A percentile compares a stretch with the other conserved stretches of the same genome.
These are phyloP conservation scores for Lycorma delicatula DNA, from an alignment of 1,140 invertebrate genomes.

Conservation along the genomic window DNA sequence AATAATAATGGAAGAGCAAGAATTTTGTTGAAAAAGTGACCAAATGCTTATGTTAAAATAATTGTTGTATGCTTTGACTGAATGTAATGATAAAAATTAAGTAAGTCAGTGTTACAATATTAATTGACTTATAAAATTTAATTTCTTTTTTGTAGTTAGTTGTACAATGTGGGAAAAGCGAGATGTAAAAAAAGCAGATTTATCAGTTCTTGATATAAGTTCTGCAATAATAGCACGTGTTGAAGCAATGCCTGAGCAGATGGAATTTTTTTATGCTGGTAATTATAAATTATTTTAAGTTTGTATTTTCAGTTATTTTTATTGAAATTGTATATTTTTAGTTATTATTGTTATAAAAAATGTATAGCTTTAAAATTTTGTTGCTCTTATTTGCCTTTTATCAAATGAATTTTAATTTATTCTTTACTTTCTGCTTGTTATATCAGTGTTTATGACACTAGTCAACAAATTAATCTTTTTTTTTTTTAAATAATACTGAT, in stretches of 20 bases:
- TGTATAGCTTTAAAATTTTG: background rate
- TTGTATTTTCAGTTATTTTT: background rate
- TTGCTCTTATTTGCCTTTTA: background rate
- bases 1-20: too few species aligned
- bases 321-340: background rate
- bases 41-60: too few species aligned
- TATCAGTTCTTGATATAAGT: conserved; percentile 89
- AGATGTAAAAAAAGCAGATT: conserved; percentile 82
- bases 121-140: conserved; percentile 22
- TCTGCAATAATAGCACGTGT: conserved; percentile 85
- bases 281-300: conserved; percentile 5
- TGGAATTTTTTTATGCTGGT: conserved; percentile 73
- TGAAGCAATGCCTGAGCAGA: conserved; percentile 69
- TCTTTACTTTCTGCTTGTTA: too few species aligned
- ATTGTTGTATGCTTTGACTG: too few species aligned
- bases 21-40: too few species aligned
- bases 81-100: too few species aligned
- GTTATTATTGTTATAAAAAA: background rate
- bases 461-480: too few species aligned
- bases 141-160: conserved; percentile 55
- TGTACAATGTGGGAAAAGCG: conserved; percentile 89
- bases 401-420: too few species aligned
- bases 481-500: too few species aligned
- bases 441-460: too few species aligned
- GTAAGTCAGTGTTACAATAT: too few species aligned